Base-by-base conservation (phyloP, 2,113 vertebrate species). In the Equus quagga region DNA sequence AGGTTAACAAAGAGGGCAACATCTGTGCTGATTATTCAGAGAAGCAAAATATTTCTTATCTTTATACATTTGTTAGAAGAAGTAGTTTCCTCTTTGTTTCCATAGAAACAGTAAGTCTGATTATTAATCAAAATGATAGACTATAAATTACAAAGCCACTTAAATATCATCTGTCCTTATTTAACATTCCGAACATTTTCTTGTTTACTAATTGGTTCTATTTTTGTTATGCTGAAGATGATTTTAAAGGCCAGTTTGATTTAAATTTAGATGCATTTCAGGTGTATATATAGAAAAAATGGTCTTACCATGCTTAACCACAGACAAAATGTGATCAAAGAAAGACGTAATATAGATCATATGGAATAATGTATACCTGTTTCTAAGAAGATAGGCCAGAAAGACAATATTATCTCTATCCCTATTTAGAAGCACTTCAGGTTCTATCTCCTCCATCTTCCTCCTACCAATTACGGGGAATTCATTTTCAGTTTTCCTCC, bases 41-140 rank as follows among this genome's bases (percentile, higher is more conserved):
- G 70, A 94, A 92, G 85, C 69, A 97, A 97, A 95, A 82, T 90
- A 73, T 80, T 96, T 97, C 51, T 96, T 75, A 78, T 96, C 75
- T 93, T 96, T 78, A 64, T 95, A 75, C 17, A 86, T 96, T 87
- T 95, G 69, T 92, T 97, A 41, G 23, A 96, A 62, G 44, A 94
- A 93, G 46, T 89, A 93, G 80, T 97, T 97, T 94, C 65, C 54
- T 95, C 72, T 89, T 92, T 0, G 19, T 98, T 97, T 98, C 97
- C 91, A 97, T 97, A 97, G 96, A 96, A 89, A 98, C 96, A 69
- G 82, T 79, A 97, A 95, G 36, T 91, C 81, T 97, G 67, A 83
- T 91, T 96, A 91, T 89, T 97, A 97, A 97, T 97, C 93, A 93
- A 78, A 95, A 97, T 93, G 81, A 95, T 93, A 89, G 81, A n/a